Evolutionary conservation across 1,140 invertebrate genomes (phyloP).

Genomic region (Littorina saxatilis): DNA sequence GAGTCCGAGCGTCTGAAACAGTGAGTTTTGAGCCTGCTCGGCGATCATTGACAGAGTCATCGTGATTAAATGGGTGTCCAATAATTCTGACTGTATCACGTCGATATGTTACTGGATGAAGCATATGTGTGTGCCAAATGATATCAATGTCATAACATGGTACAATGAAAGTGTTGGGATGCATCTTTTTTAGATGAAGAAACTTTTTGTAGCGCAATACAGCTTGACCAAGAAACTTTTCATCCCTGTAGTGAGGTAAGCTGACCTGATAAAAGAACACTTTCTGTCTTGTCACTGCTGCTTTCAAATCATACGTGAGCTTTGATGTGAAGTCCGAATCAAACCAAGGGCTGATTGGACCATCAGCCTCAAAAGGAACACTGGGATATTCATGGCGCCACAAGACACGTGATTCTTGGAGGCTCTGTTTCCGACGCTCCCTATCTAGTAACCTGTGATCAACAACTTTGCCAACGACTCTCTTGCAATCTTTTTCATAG

Average conservation of each 20-base stretch:
- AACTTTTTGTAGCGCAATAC: constrained; percentile 77
- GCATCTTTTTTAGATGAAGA: constrained; percentile 73
- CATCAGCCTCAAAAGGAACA: constrained; percentile 60
- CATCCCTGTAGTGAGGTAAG: constrained; percentile 76
- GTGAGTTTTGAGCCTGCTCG: constrained; percentile 71
- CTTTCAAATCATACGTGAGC: constrained; percentile 72
- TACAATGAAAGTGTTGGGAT: constrained; percentile 75
- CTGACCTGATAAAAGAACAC: constrained; percentile 76
- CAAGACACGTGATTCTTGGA: constrained; percentile 54
- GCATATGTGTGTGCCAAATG: constrained; percentile 77
- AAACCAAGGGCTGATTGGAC: constrained; percentile 44
- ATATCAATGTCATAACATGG: constrained; percentile 78
- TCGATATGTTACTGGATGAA: constrained; percentile 74
- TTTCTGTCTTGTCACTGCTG: constrained; percentile 73
- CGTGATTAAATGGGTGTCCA: constrained; percentile 72
- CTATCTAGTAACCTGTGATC: constrained; percentile 73
- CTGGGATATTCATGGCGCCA: constrained; percentile 62
- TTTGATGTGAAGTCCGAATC: constrained; percentile 48
- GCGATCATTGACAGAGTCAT: constrained; percentile 76
- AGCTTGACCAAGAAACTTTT: constrained; percentile 73
- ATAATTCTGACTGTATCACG: constrained; percentile 74
- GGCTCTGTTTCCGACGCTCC: constrained; percentile 43
- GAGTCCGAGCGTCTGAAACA: constrained; percentile 57
- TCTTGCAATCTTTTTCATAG: constrained; percentile 75
- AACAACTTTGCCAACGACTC: constrained; percentile 69